Percentiles rank a stretch among this genome's conserved stretches.
These are phyloP conservation scores for Eristalinus sepulchralis DNA, from an alignment of 2,888 invertebrate genomes.

Conservation along the genomic window DNA sequence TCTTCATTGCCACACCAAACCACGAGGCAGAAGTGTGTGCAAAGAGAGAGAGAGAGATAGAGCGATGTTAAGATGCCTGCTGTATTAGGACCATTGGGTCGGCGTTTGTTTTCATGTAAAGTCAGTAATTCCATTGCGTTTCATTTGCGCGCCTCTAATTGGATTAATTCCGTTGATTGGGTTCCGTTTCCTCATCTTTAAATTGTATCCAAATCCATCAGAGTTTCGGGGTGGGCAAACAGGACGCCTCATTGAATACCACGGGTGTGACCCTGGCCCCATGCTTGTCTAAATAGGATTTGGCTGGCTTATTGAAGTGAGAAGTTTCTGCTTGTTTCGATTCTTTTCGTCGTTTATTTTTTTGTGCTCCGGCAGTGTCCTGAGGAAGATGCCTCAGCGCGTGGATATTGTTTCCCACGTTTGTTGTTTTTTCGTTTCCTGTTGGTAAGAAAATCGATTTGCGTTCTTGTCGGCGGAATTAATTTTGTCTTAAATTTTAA, in stretches of 20 bases:
- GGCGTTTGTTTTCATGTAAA: not conserved
- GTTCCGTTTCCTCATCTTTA: not conserved
- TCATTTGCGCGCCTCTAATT: slow-evolving; percentile 33
- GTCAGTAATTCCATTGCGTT: slow-evolving; percentile 10
- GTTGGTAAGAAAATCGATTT: not conserved
- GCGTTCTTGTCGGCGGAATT: not conserved
- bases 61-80: not conserved
- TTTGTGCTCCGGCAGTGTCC: not conserved
- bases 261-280: not conserved
- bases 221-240: not conserved
- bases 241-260: not conserved
- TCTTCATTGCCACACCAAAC: slow-evolving; percentile 19
- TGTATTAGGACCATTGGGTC: not conserved
- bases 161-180: slow-evolving; percentile 50
- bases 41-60: not conserved
- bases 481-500: slow-evolving; percentile 3
- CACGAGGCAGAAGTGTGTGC: no score
- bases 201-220: slow-evolving; percentile 12
- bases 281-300: not conserved
- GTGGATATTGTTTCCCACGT: not conserved
- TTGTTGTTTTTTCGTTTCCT: not conserved
- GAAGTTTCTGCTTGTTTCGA: not conserved
- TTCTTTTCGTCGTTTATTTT: not conserved
- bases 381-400: not conserved
- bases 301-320: not conserved